A percentile compares a stretch with the other conserved stretches of the same genome.
phyloP scores from a whole-genome alignment of 2,113 vertebrate species.

The Ardeotis arabs region DNA sequence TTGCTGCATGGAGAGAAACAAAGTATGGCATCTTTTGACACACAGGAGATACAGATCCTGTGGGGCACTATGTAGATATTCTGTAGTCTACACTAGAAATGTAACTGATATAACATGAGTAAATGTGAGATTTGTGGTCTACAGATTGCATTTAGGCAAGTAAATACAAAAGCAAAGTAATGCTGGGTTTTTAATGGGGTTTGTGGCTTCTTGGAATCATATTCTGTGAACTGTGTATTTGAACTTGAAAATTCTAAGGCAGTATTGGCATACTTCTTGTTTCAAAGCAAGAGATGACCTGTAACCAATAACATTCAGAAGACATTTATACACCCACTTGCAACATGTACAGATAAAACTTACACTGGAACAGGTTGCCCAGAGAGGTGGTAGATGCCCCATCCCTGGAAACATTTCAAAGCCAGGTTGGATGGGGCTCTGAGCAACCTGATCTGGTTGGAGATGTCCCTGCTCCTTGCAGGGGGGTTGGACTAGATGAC shows the following conservation, averaged over 20 bases:
- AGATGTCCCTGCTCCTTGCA: too few relatives aligned
- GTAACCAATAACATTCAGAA: not conserved
- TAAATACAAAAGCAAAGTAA: not conserved
- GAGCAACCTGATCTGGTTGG: too few relatives aligned
- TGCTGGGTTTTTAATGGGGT: not conserved
- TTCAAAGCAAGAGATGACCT: not conserved
- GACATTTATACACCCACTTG: not conserved
- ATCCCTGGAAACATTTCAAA: too few relatives aligned
- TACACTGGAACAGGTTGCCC: not conserved
- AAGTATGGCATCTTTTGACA: not conserved
- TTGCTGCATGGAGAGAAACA: not conserved
- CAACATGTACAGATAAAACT: not conserved
- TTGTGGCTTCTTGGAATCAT: not conserved
- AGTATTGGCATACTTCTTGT: fast-evolving
- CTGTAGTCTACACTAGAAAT: not conserved
- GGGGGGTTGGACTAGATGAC: too few relatives aligned
- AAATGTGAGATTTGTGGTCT: not conserved
- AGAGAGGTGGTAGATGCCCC: too few relatives aligned
- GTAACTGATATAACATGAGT: not conserved
- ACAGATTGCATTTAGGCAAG: not conserved
- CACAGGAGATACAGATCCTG: not conserved
- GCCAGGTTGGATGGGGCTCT: too few relatives aligned
- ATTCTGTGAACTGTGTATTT: not conserved
- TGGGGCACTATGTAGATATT: not conserved
- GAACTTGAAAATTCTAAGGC: not conserved